These are phyloP conservation scores for Callithrix jacchus DNA, from an alignment of 2,113 vertebrate species.

Conservation along the genomic window DNA sequence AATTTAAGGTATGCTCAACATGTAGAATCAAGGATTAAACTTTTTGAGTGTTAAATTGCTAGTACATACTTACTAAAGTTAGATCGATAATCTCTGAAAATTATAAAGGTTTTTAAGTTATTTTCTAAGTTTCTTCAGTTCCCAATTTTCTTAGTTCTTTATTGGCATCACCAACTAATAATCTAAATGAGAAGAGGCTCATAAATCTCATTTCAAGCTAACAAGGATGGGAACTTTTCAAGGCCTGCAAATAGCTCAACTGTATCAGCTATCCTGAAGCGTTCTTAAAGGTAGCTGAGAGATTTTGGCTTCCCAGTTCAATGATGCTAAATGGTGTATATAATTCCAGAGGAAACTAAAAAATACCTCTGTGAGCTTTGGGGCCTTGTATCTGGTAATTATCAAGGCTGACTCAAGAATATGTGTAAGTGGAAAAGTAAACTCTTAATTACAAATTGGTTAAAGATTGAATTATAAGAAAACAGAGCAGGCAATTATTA, in stretches of 20 bases:
- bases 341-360: conserved; percentile 40
- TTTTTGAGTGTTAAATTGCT: background rate
- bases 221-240: background rate
- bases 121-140: background rate
- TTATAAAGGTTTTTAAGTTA: background rate
- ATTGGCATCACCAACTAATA: background rate
- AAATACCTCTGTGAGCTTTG: background rate
- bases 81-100: background rate
- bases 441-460: background rate
- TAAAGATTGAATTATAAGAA: background rate
- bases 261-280: background rate
- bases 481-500: background rate
- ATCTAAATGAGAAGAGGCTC: background rate
- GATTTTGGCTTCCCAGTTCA: conserved; percentile 42
- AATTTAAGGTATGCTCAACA: background rate
- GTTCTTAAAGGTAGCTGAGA: conserved; percentile 22
- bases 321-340: conserved; percentile 53
- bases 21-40: background rate
- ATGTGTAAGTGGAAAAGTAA: background rate
- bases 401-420: conserved; percentile 30
- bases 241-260: conserved; percentile 9
- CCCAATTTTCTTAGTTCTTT: background rate
- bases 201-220: conserved; percentile 5
- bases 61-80: background rate
- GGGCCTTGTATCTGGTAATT: conserved; percentile 12